A percentile compares a stretch with the other conserved stretches of the same genome.
Conservation (phyloP, 2,113 vertebrate genomes). For the Herpetotheres cachinnans region DNA sequence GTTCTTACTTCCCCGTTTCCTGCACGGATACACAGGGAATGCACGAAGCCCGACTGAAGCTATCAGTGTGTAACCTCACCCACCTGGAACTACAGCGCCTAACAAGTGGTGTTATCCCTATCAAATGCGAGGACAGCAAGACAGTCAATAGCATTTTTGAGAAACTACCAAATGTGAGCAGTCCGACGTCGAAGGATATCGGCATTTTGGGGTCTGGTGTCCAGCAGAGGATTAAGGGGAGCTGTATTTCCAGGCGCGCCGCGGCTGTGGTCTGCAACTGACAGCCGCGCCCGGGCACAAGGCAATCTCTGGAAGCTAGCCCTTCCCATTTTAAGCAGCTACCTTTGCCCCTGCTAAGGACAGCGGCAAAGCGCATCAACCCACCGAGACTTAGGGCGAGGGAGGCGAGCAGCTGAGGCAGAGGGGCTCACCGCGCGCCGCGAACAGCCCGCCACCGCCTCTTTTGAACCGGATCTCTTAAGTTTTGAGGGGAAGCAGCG, state of each 20-base stretch:
- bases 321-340: too few relatives aligned
- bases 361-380: background rate
- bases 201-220: rapidly evolving
- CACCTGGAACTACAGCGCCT: rapidly evolving
- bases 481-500: rapidly evolving
- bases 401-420: rapidly evolving
- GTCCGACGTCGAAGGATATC: rapidly evolving
- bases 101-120: rapidly evolving
- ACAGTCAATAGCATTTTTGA: rapidly evolving
- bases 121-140: rapidly evolving
- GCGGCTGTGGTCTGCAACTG: too few relatives aligned
- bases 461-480: rapidly evolving
- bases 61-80: rapidly evolving
- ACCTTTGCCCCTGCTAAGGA: background rate
- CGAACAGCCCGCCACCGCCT: too few relatives aligned
- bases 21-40: rapidly evolving
- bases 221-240: rapidly evolving
- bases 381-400: background rate
- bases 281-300: background rate
- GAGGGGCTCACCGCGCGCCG: rapidly evolving
- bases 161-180: rapidly evolving
- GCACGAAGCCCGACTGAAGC: rapidly evolving
- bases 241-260: rapidly evolving
- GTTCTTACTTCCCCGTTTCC: rapidly evolving
- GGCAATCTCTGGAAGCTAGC: background rate